A percentile compares a stretch with the other conserved stretches of the same genome.
Evolutionary conservation across 2,888 invertebrate genomes (phyloP).

Genomic region (Caenorhabditis macrosperma): DNA sequence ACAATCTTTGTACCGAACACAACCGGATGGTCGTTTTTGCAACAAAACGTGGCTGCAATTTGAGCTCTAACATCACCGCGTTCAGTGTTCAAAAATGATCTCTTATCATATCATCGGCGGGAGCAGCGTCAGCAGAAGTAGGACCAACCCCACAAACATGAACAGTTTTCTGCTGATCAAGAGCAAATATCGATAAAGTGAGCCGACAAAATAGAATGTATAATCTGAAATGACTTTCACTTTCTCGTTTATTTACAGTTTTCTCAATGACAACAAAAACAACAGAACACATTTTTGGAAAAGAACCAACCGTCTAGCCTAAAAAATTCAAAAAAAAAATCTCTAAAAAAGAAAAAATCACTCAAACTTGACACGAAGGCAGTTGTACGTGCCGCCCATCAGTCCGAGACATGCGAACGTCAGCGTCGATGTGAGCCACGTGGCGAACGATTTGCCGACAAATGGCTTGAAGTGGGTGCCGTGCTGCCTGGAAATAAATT

Average conservation of each 20-base stretch:
- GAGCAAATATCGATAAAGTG: too few relatives aligned
- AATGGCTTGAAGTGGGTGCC: conserved; percentile 60
- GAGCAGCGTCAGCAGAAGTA: conserved; percentile 20
- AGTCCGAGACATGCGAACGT: conserved; percentile 66
- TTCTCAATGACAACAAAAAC: conserved; percentile 6
- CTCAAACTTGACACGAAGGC: conserved; percentile 64
- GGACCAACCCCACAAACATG: conserved; percentile 15
- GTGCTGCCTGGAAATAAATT: conserved; percentile 61
- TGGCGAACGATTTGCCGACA: conserved; percentile 63
- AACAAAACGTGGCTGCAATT: too few relatives aligned
- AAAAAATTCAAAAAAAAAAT: neutral
- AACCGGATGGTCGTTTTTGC: too few relatives aligned
- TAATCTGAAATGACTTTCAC: neutral
- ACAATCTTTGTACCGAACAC: too few relatives aligned
- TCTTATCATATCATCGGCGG: conserved; percentile 3
- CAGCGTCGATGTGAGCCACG: conserved; percentile 64
- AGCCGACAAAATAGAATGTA: too few relatives aligned
- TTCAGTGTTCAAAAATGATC: conserved; percentile 29
- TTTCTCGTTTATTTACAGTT: neutral
- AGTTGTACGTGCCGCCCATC: conserved; percentile 69
- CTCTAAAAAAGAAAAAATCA: neutral
- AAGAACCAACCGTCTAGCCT: neutral
- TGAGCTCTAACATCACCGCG: neutral
- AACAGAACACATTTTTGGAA: neutral
- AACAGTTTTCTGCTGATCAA: conserved; percentile 9